A percentile compares a stretch with the other conserved stretches of the same genome.
Conservation (phyloP, 2,797 vertebrate species). For the Argentina silus region DNA sequence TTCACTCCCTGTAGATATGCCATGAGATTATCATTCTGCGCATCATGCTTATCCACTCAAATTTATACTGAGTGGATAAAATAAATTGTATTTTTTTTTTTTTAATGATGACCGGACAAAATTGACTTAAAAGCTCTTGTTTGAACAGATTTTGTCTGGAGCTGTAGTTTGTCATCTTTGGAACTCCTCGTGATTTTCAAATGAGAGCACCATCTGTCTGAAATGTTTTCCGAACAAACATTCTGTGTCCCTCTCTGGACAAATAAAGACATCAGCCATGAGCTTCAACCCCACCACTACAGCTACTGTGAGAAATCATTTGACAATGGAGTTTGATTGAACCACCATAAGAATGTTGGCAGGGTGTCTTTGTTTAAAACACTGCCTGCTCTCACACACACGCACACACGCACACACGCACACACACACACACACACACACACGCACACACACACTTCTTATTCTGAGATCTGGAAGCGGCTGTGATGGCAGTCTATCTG, state of each 20-base stretch:
- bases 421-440: not conserved
- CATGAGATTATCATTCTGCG: not conserved
- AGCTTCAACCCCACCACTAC: not conserved
- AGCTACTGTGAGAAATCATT: too few relatives aligned
- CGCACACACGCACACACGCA: not conserved
- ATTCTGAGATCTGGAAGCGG: too few relatives aligned
- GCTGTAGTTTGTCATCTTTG: not conserved
- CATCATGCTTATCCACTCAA: not conserved
- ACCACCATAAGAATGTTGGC: too few relatives aligned
- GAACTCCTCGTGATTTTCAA: not conserved
- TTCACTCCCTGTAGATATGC: not conserved
- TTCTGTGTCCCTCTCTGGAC: not conserved
- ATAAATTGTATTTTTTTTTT: not conserved
- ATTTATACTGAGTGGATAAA: not conserved
- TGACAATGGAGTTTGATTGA: too few relatives aligned
- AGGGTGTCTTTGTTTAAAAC: too few relatives aligned
- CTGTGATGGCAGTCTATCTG: too few relatives aligned
- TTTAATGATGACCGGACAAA: too few relatives aligned
- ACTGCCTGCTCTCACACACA: not conserved
- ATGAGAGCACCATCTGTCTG: conserved; percentile 1
- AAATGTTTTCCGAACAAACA: not conserved
- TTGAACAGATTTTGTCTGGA: not conserved
- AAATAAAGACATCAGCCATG: not conserved
- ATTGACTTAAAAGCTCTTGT: too few relatives aligned
- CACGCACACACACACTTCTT: not conserved